phyloP scores from a whole-genome alignment of 2,888 invertebrate species.

The Odontomyia ornata region DNA sequence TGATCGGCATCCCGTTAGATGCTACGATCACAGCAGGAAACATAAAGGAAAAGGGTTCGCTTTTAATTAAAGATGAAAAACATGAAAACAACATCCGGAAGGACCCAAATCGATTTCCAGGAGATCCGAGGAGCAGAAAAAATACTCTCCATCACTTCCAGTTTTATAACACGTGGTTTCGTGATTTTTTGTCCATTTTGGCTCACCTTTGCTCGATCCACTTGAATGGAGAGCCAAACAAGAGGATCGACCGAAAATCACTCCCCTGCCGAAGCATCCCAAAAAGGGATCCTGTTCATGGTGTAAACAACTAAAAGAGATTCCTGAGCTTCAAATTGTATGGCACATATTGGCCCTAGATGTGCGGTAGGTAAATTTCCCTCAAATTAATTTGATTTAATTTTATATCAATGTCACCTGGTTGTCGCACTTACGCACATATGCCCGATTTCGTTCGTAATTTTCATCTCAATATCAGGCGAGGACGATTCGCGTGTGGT shows the following conservation, averaged over 20 bases:
- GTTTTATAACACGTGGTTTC: slow-evolving; percentile 31
- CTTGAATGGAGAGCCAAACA: neutral
- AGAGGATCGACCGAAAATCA: neutral
- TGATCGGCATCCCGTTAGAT: slow-evolving; percentile 24
- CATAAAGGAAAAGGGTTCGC: slow-evolving; percentile 38
- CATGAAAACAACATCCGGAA: slow-evolving; percentile 42
- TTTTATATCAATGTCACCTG: slow-evolving; percentile 15
- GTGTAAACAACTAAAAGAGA: no score
- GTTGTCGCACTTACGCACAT: slow-evolving; percentile 23
- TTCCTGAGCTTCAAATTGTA: no score
- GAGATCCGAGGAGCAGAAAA: no score
- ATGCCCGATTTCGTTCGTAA: neutral
- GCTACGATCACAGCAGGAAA: slow-evolving; percentile 32
- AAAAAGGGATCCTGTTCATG: no score
- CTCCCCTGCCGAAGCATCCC: no score
- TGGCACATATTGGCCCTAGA: no score
- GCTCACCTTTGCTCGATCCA: slow-evolving; percentile 6
- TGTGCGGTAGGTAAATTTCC: neutral
- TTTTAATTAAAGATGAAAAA: slow-evolving; percentile 39
- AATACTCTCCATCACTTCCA: slow-evolving; percentile 32
- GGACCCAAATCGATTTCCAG: slow-evolving; percentile 30
- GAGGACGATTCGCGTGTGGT: neutral
- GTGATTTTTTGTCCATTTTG: neutral
- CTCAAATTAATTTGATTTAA: neutral
- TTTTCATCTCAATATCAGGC: neutral